phyloP scores from a whole-genome alignment of 2,113 vertebrate genomes.

The Microtus ochrogaster region DNA sequence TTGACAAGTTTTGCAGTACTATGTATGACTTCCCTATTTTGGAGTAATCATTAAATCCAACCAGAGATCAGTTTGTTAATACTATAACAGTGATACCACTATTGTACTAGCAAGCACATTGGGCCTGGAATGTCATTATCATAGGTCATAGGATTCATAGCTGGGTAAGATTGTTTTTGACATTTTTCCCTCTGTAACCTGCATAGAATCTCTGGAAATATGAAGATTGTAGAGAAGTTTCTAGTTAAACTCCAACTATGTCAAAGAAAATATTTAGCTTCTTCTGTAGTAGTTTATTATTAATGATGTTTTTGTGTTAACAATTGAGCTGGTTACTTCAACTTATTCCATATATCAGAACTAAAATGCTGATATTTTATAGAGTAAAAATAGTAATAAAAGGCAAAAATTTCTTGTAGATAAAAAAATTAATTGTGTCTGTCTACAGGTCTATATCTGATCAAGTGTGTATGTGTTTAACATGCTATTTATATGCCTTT shows the following conservation, averaged over 20 bases:
- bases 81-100: background rate
- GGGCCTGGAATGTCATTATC: background rate
- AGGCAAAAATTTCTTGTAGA: background rate
- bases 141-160: background rate
- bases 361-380: background rate
- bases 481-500: background rate
- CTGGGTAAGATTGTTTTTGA: background rate
- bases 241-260: background rate
- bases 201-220: background rate
- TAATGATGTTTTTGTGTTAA: background rate
- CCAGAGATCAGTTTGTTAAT: background rate
- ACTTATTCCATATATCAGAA: background rate
- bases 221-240: background rate
- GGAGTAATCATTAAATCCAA: background rate
- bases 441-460: background rate
- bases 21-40: background rate
- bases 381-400: background rate
- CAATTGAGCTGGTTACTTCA: background rate
- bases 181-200: background rate
- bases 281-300: background rate
- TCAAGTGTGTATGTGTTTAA: background rate
- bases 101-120: background rate
- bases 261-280: background rate
- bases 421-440: background rate
- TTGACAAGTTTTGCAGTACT: background rate